phyloP scores from a whole-genome alignment of 2,797 vertebrate species.

The Hozukius guyotensis region DNA sequence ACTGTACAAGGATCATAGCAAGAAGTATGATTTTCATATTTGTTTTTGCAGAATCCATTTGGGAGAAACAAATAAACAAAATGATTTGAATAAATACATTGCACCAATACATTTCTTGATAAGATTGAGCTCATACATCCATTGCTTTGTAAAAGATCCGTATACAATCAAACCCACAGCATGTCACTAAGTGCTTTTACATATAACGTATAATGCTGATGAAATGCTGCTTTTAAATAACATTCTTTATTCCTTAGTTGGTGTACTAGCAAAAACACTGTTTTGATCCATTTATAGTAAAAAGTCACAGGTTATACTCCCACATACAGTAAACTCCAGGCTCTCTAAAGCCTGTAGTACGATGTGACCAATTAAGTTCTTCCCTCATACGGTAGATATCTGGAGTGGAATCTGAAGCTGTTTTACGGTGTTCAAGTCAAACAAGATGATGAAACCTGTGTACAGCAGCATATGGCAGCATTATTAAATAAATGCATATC shows the following conservation, averaged over 20 bases:
- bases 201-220: background rate
- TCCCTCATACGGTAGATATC: background rate
- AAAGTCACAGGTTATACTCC: background rate
- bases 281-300: background rate
- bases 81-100: background rate
- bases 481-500: background rate
- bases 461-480: background rate
- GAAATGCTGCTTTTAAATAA: background rate
- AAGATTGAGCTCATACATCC: background rate
- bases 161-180: background rate
- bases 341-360: background rate
- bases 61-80: background rate
- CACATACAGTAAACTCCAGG: background rate
- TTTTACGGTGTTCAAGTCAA: background rate
- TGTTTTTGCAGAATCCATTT: background rate
- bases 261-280: background rate
- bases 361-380: background rate
- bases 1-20: background rate
- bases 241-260: background rate
- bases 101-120: background rate
- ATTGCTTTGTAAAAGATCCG: background rate
- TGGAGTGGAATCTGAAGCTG: background rate
- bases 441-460: background rate
- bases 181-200: background rate
- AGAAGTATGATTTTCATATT: background rate